Base-by-base conservation (phyloP, 2,888 invertebrate genomes). In the Agonopterix arenella region DNA sequence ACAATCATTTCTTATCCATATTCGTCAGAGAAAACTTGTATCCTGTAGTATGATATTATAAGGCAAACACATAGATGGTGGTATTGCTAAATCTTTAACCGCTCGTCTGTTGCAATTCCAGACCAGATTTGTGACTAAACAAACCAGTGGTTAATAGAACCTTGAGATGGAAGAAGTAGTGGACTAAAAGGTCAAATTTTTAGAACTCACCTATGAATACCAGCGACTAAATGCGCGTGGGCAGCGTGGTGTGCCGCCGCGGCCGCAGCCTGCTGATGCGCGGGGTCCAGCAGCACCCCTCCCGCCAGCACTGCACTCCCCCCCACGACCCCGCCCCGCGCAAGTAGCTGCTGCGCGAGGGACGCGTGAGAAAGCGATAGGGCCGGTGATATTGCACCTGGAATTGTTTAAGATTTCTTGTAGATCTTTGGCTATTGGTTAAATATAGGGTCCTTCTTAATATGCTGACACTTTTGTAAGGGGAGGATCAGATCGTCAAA, bases 361-460 rank as follows among this genome's bases (percentile, higher is more conserved):
- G 72, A 91, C 68, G 73, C 91, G 79, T 79, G 89, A 10, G 88
- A 89, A 53, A 93, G 89, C 44, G 94, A 92, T 47, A 96, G 88
- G 0, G 96, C 95, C 10, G 97, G 97, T 62, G 96, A 96, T 80
- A 97, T 93, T n/a, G 96, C 95, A 62, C 94, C 90, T 90, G 68
- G 8, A 77, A 77, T 10, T 40, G 53, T 18, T 0, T n/a, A 47
- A 38, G 4, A 10, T 40, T n/a, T n/a, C n/a, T 40, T 40, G 40
- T 40, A n/a, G n/a, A 40, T 40, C 9, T 13, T 13, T 13, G 13
- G 13, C 13, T 13, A 13, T 13, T 13, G 13, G 13, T 13, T 13
- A 13, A 13, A 13, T 13, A 13, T 13, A 13, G 13, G 13, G 13
- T 13, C 13, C 13, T 13, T 2, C 13, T 13, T 13, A 13, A 13